Conservation (phyloP, 2,888 invertebrate species). For the Scaptomyza cyrtandrae region DNA sequence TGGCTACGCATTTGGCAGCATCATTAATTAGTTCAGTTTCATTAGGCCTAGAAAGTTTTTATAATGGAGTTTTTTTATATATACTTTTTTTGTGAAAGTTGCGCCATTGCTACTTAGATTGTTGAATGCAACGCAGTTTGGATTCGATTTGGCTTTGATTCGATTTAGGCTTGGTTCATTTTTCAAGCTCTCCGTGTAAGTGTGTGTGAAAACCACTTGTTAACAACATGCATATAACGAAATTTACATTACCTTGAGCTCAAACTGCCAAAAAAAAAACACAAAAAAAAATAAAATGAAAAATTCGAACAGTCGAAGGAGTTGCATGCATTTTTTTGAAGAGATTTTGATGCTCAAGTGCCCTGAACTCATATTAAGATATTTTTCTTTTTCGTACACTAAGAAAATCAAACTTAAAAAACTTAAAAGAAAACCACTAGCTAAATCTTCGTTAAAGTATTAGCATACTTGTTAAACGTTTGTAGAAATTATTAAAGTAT, state of each 20-base stretch:
- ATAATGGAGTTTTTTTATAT: slow-evolving; percentile 32
- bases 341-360: slow-evolving; percentile 34
- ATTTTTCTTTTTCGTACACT: slow-evolving; percentile 15
- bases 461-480: no score
- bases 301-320: slow-evolving; percentile 14
- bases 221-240: slow-evolving; percentile 35
- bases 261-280: slow-evolving; percentile 73
- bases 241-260: slow-evolving; percentile 75
- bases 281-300: slow-evolving; percentile 36
- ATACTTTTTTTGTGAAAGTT: slow-evolving; percentile 60
- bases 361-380: slow-evolving; percentile 18
- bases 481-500: no score
- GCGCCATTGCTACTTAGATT: slow-evolving; percentile 22
- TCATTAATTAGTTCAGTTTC: slow-evolving; percentile 68
- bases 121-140: slow-evolving; percentile 32
- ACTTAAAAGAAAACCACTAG: no score
- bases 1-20: slow-evolving; percentile 70
- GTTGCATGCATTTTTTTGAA: slow-evolving; percentile 53
- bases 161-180: slow-evolving; percentile 30
- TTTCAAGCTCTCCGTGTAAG: slow-evolving; percentile 42
- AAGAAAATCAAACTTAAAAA: neutral
- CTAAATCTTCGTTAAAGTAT: no score
- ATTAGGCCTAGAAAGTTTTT: slow-evolving; percentile 62
- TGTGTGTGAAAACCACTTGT: slow-evolving; percentile 63
- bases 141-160: slow-evolving; percentile 12